Evolutionary conservation across 2,888 invertebrate genomes (phyloP).

Genomic region (Muschampia staudingeri): DNA sequence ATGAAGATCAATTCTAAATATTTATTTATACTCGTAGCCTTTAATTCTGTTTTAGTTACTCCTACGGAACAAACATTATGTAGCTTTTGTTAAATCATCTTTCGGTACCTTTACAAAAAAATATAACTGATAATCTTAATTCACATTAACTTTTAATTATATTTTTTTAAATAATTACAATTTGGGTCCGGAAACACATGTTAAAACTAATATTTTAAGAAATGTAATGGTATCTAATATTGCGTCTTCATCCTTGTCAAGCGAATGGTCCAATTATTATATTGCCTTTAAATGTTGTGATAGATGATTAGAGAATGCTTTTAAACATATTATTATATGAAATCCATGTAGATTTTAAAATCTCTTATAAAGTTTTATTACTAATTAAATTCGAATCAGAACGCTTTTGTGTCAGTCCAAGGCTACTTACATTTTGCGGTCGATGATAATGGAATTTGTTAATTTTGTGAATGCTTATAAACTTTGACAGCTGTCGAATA

Average conservation of each 20-base stretch:
- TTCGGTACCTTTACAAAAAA: neutral
- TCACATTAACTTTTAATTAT: neutral
- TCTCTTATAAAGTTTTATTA: conserved; percentile 42
- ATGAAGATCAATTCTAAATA: no score
- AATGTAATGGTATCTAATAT: conserved; percentile 38
- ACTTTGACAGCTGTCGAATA: conserved; percentile 10
- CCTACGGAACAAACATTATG: no score
- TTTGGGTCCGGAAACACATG: no score
- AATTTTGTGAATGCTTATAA: conserved; percentile 38
- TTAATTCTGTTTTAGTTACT: no score
- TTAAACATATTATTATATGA: conserved; percentile 54
- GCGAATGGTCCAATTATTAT: conserved; percentile 88
- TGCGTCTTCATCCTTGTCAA: conserved; percentile 83
- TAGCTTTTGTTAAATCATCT: no score
- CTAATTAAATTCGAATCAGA: conserved; percentile 42
- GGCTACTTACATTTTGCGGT: conserved; percentile 37
- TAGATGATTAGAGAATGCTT: conserved; percentile 74
- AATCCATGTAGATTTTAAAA: conserved; percentile 46
- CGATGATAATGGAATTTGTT: conserved; percentile 11
- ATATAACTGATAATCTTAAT: no score
- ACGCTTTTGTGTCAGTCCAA: conserved; percentile 48
- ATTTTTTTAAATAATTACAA: neutral
- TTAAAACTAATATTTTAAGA: conserved; percentile 2
- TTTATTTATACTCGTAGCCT: no score
- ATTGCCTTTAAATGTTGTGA: conserved; percentile 91